These are phyloP conservation scores for Oncorhynchus keta DNA, from an alignment of 2,113 vertebrate species.

Conservation along the genomic window DNA sequence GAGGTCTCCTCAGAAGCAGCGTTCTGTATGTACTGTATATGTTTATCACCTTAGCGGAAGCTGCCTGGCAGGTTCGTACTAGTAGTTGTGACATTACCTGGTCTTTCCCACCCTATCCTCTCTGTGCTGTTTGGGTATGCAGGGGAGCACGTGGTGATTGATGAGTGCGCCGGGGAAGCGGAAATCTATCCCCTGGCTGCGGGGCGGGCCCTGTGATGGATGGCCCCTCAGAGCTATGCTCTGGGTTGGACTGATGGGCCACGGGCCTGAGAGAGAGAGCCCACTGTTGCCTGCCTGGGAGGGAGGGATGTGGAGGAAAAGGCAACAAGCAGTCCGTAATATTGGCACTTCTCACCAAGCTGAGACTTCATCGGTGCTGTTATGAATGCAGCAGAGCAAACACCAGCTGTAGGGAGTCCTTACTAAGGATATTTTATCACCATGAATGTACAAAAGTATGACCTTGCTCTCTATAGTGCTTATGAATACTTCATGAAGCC, in stretches of 20 bases:
- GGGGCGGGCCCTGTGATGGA: conserved; percentile 69
- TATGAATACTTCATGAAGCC: too few species aligned
- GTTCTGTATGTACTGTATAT: neutral
- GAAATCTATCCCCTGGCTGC: conserved; percentile 74
- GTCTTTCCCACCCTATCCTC: conserved; percentile 54
- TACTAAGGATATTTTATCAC: too few species aligned
- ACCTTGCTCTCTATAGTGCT: too few species aligned
- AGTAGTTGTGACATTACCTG: conserved; percentile 62
- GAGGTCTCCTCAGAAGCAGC: neutral
- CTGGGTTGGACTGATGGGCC: conserved; percentile 66
- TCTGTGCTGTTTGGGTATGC: conserved; percentile 71
- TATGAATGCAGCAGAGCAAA: too few species aligned
- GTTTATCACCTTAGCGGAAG: conserved; percentile 17
- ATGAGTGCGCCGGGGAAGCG: conserved; percentile 68
- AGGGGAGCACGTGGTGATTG: conserved; percentile 68
- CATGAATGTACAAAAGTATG: too few species aligned
- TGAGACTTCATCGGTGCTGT: too few species aligned
- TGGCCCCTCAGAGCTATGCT: conserved; percentile 66
- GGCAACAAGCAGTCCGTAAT: conserved; percentile 8
- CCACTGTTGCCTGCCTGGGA: conserved; percentile 32
- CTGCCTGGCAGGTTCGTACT: conserved; percentile 20
- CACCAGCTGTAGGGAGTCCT: too few species aligned
- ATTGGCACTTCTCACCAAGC: too few species aligned
- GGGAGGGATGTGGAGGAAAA: conserved; percentile 20
- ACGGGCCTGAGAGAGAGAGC: conserved; percentile 51